Evolutionary conservation across 1,140 invertebrate species (phyloP), one percentile per base, ranked within the genome.

Genomic region (Pseudobourletiella spinata): DNA sequence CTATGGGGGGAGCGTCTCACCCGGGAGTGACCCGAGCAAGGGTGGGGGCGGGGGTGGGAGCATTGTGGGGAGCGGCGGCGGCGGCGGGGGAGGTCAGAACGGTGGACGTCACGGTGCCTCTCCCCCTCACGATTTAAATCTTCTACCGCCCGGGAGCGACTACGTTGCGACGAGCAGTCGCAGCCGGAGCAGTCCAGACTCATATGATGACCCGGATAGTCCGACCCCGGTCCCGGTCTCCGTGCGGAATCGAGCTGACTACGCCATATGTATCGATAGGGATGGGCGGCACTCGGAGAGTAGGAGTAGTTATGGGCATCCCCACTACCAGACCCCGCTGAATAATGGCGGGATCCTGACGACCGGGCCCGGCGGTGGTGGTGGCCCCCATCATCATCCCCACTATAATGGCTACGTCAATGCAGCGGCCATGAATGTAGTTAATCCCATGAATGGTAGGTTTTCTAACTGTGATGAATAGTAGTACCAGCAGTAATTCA

Each of bases 181-280:
- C n/a, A 70, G 68, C 59, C 59, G 65, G 24, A 63, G 65, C 24
- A 59, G 62, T 29, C 68, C 68, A 14, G 68, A 70, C 35, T 67
- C 65, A 1, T 70, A 70, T 30, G 68, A 70, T 46, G 68, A 70
- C 46, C 68, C 68, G 2, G 68, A 70, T 25, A 63, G 63, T 43
- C 68, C 68, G 2, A 65, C 68, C 2, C 68, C 68, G 3, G 61
- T 70, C 20, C 68, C 68, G 16, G 63, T 70, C 6, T 67, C 65
- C 8, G 68, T 70, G 4, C 30, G 68, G 56, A 60, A 69, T 57
- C 51, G 44, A 14, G 44, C 32, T 55, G 68, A 66, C 25, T 65
- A 70, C 42, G 52, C 61, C 35, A 61, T 65, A 54, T 63, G 61
- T 51, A 62, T 64, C 25, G 65, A 65, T 46, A 46, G 59, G 52